These are phyloP conservation scores for Saccostrea glomerata DNA, from an alignment of 1,140 invertebrate species.

Conservation along the genomic window DNA sequence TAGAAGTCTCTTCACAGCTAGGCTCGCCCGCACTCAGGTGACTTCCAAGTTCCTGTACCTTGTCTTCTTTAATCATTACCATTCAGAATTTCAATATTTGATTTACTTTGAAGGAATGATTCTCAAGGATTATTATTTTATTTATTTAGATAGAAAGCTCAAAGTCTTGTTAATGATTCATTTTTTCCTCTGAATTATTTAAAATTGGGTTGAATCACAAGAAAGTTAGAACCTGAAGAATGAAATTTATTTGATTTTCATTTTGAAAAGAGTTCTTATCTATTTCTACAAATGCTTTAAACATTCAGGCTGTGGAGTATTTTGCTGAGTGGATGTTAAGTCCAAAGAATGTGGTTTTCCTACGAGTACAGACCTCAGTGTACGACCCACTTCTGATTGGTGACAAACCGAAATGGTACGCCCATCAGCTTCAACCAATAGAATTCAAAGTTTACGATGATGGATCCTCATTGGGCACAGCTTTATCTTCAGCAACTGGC, in stretches of 20 bases:
- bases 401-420: slow-evolving; percentile 96
- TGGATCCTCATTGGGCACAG: slow-evolving; percentile 79
- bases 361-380: slow-evolving; percentile 96
- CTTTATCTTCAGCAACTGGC: slow-evolving; percentile 69
- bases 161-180: too few species aligned
- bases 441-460: slow-evolving; percentile 95
- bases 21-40: slow-evolving; percentile 91
- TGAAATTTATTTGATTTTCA: too few species aligned
- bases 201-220: too few species aligned
- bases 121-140: too few species aligned
- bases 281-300: too few species aligned
- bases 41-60: not conserved
- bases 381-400: slow-evolving; percentile 96
- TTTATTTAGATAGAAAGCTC: too few species aligned
- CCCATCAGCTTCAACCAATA: slow-evolving; percentile 92
- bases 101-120: too few species aligned
- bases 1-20: slow-evolving; percentile 91
- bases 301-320: slow-evolving; percentile 94
- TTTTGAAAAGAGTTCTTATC: too few species aligned
- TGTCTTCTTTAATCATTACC: too few species aligned
- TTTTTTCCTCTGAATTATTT: too few species aligned
- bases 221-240: too few species aligned
- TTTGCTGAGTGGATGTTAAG: slow-evolving; percentile 98
- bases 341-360: slow-evolving; percentile 97
- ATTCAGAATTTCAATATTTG: too few species aligned